phyloP scores from a whole-genome alignment of 2,797 vertebrate genomes.

The Sebastes glaucus region DNA sequence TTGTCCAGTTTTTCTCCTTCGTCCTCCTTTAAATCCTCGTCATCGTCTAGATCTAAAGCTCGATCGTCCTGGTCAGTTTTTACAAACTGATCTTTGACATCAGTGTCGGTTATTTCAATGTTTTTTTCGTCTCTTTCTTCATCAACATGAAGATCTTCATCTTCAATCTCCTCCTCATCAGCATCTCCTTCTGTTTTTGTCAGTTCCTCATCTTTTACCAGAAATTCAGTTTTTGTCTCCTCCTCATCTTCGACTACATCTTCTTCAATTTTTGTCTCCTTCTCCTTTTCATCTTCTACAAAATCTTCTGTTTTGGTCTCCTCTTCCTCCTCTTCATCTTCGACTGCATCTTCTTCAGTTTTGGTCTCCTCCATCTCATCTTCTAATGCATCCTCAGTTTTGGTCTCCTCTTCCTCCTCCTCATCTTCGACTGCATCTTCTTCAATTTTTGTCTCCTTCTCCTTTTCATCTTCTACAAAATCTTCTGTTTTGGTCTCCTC shows the following conservation, averaged over 20 bases:
- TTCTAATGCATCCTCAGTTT: background rate
- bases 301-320: background rate
- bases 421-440: background rate
- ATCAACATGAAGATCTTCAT: background rate
- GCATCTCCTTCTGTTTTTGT: background rate
- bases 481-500: background rate
- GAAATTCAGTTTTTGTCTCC: background rate
- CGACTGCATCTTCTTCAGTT: background rate
- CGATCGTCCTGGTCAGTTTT: background rate
- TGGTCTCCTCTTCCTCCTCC: background rate
- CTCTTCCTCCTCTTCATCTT: background rate
- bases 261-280: background rate
- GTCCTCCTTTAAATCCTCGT: background rate
- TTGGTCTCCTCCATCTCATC: background rate
- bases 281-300: background rate
- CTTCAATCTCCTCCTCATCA: background rate
- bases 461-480: background rate
- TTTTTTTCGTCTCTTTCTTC: background rate
- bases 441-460: background rate
- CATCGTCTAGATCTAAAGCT: background rate
- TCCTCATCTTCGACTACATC: background rate
- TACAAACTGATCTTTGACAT: conserved; percentile 5
- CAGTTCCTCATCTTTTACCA: background rate
- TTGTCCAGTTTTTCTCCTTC: conserved; percentile 4
- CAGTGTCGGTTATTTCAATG: background rate